phyloP scores from a whole-genome alignment of 2,888 invertebrate species.

The Capitulum mitella region DNA sequence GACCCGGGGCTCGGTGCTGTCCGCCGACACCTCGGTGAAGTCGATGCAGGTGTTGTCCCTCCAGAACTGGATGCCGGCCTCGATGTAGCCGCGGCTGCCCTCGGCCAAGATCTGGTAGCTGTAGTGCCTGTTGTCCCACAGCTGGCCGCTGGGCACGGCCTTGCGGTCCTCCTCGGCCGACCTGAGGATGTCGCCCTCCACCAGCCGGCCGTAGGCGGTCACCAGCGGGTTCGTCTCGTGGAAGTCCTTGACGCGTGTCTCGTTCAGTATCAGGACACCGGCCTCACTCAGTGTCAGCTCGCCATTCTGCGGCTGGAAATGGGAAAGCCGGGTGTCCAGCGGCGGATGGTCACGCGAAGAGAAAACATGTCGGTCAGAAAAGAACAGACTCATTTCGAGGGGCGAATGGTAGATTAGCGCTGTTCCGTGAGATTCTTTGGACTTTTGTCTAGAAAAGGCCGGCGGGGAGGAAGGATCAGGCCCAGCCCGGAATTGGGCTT shows the following conservation, averaged over 20 bases:
- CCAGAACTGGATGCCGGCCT: constrained; percentile 12
- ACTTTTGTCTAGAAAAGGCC: too few relatives aligned
- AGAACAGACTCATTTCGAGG: background rate
- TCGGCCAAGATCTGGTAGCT: background rate
- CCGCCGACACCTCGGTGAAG: background rate
- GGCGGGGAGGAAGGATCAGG: background rate
- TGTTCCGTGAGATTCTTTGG: too few relatives aligned
- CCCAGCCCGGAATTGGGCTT: too few relatives aligned
- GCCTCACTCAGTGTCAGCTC: background rate
- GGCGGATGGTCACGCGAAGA: background rate
- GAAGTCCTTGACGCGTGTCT: background rate
- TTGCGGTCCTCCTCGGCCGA: background rate
- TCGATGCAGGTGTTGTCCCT: background rate
- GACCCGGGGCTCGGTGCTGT: background rate
- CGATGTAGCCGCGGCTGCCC: too few relatives aligned
- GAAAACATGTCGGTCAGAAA: background rate
- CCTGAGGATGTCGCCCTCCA: background rate
- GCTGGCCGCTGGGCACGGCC: background rate
- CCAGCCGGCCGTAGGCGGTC: background rate
- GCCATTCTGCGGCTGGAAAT: background rate
- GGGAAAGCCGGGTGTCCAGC: background rate
- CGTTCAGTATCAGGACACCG: too few relatives aligned
- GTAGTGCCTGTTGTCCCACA: background rate
- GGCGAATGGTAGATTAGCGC: too few relatives aligned
- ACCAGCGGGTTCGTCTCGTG: constrained; percentile 1